Evolutionary conservation across 1,140 invertebrate species (phyloP).

Genomic region (Chrysomallon squamiferum): DNA sequence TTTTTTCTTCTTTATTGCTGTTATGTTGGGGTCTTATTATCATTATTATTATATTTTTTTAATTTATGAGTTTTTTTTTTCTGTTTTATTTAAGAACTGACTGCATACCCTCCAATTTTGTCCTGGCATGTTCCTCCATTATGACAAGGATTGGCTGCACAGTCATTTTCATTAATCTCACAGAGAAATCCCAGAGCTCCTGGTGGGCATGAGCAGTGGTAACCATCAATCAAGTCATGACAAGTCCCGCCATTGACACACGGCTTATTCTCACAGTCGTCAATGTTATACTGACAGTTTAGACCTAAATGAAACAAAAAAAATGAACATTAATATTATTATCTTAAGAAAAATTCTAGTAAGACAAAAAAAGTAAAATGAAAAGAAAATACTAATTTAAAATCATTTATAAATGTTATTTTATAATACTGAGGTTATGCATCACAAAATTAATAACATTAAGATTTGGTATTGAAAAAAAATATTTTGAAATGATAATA

Average conservation of each 20-base stretch:
- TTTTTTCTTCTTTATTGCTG: too few species aligned
- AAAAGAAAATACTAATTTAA: too few species aligned
- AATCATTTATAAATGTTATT: background rate
- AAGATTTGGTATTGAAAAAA: too few species aligned
- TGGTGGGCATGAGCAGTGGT: conserved; percentile 79
- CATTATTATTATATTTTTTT: too few species aligned
- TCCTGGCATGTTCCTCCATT: conserved; percentile 73
- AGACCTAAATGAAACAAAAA: conserved; percentile 21
- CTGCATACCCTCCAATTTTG: conserved; percentile 54
- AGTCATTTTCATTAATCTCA: conserved; percentile 68
- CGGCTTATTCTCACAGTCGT: conserved; percentile 82
- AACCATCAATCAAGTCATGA: conserved; percentile 65
- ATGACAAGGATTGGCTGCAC: conserved; percentile 67
- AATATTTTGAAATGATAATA: too few species aligned
- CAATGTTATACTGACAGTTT: conserved; percentile 80
- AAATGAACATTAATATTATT: background rate
- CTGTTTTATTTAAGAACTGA: too few species aligned
- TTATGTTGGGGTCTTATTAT: too few species aligned
- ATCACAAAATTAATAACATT: too few species aligned
- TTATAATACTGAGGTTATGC: too few species aligned
- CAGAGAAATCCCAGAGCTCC: conserved; percentile 65
- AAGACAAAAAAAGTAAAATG: background rate
- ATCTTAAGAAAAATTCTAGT: background rate
- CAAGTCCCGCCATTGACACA: conserved; percentile 87
- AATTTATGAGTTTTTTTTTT: too few species aligned